Percentiles rank a stretch among this genome's conserved stretches.
Evolutionary conservation across 2,888 invertebrate species (phyloP).

Genomic region (Nyleta sp.): DNA sequence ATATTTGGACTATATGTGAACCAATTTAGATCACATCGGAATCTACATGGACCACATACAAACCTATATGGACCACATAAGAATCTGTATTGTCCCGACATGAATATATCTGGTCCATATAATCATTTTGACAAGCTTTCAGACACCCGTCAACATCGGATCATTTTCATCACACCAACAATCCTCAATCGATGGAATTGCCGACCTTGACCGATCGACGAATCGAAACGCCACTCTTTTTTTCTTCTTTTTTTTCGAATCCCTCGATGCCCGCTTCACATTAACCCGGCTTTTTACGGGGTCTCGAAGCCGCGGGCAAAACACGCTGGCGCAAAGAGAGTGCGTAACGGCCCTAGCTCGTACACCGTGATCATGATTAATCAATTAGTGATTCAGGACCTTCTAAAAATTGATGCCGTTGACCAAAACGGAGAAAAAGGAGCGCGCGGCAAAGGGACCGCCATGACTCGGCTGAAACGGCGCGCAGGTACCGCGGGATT

Average conservation of each 20-base stretch:
- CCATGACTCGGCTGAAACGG: conserved; percentile 75
- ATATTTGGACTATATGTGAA: too few relatives aligned
- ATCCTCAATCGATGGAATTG: too few relatives aligned
- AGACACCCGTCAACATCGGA: conserved; percentile 27
- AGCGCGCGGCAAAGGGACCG: conserved; percentile 75
- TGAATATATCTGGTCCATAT: too few relatives aligned
- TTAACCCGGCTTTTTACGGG: conserved; percentile 52
- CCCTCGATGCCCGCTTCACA: conserved; percentile 39
- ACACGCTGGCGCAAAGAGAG: conserved; percentile 56
- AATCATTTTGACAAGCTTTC: too few relatives aligned
- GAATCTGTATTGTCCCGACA: too few relatives aligned
- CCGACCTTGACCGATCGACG: conserved; percentile 63
- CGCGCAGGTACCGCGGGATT: conserved; percentile 17
- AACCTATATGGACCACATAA: too few relatives aligned
- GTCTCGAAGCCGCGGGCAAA: conserved; percentile 43
- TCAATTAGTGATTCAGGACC: conserved; percentile 79
- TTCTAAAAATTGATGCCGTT: conserved; percentile 74
- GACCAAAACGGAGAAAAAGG: conserved; percentile 68
- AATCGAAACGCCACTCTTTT: conserved; percentile 45
- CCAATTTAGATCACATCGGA: too few relatives aligned
- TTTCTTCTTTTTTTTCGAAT: neutral
- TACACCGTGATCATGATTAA: conserved; percentile 78
- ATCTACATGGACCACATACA: too few relatives aligned
- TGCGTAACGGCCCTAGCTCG: conserved; percentile 57
- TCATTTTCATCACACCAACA: too few relatives aligned